phyloP scores from a whole-genome alignment of 2,113 vertebrate genomes.

The Apistogramma diplotaenia region DNA sequence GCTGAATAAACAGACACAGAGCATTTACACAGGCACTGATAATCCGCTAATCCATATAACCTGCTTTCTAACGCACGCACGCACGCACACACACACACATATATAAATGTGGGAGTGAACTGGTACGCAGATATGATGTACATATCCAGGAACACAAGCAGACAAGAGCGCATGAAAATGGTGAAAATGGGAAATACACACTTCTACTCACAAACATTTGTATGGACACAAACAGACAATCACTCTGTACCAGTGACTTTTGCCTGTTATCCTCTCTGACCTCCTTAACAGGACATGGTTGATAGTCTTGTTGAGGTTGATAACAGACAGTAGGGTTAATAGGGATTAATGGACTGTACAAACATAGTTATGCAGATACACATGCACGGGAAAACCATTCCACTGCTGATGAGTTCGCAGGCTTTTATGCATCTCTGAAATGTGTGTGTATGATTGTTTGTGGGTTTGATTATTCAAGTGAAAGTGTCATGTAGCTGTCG shows the following conservation, averaged over 20 bases:
- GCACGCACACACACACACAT: constrained; percentile 19
- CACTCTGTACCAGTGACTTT: constrained; percentile 45
- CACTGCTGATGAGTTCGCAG: constrained; percentile 36
- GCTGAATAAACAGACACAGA: constrained; percentile 78
- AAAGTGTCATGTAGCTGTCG: constrained; percentile 45
- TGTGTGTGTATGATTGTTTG: constrained; percentile 24
- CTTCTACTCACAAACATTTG: constrained; percentile 17
- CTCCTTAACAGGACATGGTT: constrained; percentile 56
- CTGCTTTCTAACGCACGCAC: constrained; percentile 47
- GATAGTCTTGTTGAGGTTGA: constrained; percentile 58
- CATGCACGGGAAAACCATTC: constrained; percentile 4
- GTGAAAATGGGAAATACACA: constrained; percentile 19
- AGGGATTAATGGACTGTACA: constrained; percentile 67
- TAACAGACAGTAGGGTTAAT: constrained; percentile 68
- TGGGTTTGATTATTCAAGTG: constrained; percentile 40
- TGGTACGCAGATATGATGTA: constrained; percentile 2
- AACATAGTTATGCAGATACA: constrained; percentile 16
- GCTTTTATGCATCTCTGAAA: constrained; percentile 38
- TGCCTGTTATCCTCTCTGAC: constrained; percentile 64
- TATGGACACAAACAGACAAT: not conserved
- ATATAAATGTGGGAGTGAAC: constrained; percentile 5
- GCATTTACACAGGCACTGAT: constrained; percentile 73
- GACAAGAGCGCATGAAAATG: not conserved
- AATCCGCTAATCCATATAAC: constrained; percentile 80
- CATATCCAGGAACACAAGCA: constrained; percentile 18